These are phyloP conservation scores for Synergus umbraculus DNA, from an alignment of 2,888 invertebrate genomes.

Conservation along the genomic window DNA sequence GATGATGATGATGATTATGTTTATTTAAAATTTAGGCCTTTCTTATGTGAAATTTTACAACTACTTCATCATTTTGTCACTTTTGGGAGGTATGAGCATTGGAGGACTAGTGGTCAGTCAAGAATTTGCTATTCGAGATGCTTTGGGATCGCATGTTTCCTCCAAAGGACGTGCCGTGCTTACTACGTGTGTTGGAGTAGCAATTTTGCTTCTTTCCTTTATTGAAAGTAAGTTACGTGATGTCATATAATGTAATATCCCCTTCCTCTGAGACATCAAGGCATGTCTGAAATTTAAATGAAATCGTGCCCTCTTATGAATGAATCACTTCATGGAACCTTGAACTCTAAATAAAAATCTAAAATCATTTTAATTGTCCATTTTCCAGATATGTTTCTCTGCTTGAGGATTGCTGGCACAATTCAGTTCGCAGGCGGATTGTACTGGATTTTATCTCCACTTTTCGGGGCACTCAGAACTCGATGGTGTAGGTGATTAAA, in stretches of 20 bases:
- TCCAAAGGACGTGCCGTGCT: constrained; percentile 41
- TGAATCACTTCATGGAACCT: neutral
- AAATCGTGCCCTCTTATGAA: neutral
- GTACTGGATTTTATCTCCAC: constrained; percentile 34
- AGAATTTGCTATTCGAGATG: constrained; percentile 44
- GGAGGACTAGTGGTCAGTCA: constrained; percentile 45
- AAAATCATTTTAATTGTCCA: neutral
- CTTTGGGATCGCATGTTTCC: constrained; percentile 40
- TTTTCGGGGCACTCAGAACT: constrained; percentile 20
- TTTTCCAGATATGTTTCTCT: constrained; percentile 46
- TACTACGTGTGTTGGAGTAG: constrained; percentile 43
- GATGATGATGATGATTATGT: neutral
- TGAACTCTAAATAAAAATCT: neutral
- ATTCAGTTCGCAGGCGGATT: constrained; percentile 44
- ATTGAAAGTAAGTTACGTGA: constrained; percentile 44
- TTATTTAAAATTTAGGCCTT: constrained; percentile 42
- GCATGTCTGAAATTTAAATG: constrained; percentile 4
- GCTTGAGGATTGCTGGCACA: constrained; percentile 42
- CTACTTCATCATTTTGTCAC: constrained; percentile 45
- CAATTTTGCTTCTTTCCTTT: constrained; percentile 45
- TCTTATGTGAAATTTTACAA: constrained; percentile 41
- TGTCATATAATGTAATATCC: neutral
- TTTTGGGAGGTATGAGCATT: constrained; percentile 47
- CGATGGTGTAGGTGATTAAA: constrained; percentile 21
- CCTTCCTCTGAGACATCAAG: neutral